These are phyloP conservation scores for Garra rufa DNA, from an alignment of 2,113 vertebrate species.

Conservation along the genomic window DNA sequence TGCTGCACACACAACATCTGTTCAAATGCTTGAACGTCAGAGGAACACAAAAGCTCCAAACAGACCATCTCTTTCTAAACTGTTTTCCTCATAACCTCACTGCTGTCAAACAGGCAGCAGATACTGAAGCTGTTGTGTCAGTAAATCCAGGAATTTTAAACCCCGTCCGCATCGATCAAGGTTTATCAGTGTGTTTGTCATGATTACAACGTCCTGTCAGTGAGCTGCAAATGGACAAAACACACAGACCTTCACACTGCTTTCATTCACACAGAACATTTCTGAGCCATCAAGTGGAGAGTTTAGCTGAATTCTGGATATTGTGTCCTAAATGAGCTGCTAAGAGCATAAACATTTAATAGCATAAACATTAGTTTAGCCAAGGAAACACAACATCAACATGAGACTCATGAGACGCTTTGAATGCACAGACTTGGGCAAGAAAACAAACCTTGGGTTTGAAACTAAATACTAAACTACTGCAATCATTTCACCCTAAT, in stretches of 20 bases:
- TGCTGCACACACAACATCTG: slow-evolving; percentile 2
- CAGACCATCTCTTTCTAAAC: background rate
- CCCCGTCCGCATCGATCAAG: slow-evolving; percentile 20
- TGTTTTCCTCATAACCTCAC: background rate
- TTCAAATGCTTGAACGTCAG: background rate
- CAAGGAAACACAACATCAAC: background rate
- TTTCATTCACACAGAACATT: slow-evolving; percentile 3
- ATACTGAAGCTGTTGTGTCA: slow-evolving; percentile 1
- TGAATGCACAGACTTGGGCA: background rate
- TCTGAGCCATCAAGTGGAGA: background rate
- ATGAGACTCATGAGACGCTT: background rate
- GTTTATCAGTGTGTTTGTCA: slow-evolving; percentile 42
- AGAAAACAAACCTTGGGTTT: background rate
- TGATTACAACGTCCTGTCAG: slow-evolving; percentile 11
- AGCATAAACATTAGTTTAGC: background rate
- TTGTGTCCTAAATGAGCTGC: background rate
- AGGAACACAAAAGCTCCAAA: background rate
- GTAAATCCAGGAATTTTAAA: background rate
- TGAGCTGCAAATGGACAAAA: slow-evolving; percentile 13
- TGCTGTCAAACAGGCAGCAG: background rate
- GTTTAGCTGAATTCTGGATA: background rate
- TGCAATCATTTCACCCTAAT: background rate
- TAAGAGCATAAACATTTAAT: background rate
- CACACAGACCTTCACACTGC: slow-evolving; percentile 8
- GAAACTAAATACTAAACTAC: background rate